A percentile compares a stretch with the other conserved stretches of the same genome.
These are phyloP conservation scores for Orcinus orca DNA, from an alignment of 2,113 vertebrate genomes.

Conservation along the genomic window DNA sequence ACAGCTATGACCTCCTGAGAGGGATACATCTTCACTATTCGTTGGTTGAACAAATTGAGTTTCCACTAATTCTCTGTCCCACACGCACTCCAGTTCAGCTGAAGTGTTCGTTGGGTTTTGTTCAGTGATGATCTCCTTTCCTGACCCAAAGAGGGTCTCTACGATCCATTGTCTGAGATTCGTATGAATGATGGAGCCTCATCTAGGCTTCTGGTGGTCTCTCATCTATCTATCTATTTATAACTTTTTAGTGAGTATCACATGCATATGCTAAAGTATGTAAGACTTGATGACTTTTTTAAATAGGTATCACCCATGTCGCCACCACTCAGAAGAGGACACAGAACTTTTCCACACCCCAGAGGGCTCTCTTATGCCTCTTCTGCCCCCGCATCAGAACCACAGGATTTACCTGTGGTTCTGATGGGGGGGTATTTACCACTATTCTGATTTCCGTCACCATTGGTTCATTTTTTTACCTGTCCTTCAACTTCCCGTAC, in stretches of 20 bases:
- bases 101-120: accelerated
- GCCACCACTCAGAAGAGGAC: neutral
- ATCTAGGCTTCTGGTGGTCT: neutral
- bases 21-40: neutral
- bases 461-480: neutral
- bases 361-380: neutral
- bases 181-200: neutral
- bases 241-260: neutral
- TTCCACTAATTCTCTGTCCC: neutral
- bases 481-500: neutral
- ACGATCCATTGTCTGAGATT: neutral
- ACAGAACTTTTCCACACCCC: neutral
- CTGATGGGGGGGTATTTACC: too few species aligned
- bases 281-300: neutral
- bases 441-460: neutral
- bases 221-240: neutral
- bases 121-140: neutral
- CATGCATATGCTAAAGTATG: neutral
- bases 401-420: too few species aligned
- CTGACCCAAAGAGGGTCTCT: neutral
- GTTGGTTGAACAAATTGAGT: neutral
- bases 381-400: neutral
- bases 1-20: neutral
- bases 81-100: neutral
- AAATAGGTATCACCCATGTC: neutral